phyloP scores from a whole-genome alignment of 1,140 invertebrate species.

The Zaprionus gabonicus region DNA sequence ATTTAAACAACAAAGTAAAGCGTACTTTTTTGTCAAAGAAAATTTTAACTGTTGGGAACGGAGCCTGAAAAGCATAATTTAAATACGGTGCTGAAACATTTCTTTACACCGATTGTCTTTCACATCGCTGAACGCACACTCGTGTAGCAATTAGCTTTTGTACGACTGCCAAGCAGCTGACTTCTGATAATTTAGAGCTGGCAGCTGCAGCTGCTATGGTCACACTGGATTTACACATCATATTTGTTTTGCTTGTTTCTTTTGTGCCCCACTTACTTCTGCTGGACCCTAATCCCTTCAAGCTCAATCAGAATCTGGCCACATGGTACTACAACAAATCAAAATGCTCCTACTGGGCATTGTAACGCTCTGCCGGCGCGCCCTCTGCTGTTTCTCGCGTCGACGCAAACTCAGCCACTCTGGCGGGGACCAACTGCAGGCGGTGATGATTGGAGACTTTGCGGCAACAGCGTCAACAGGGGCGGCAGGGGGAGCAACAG shows the following conservation, averaged over 20 bases:
- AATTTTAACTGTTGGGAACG: no score
- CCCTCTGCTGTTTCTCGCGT: slow-evolving; percentile 81
- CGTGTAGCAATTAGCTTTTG: slow-evolving; percentile 15
- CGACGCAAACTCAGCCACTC: slow-evolving; percentile 70
- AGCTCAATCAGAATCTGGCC: neutral
- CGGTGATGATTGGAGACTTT: slow-evolving; percentile 67
- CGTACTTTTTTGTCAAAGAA: no score
- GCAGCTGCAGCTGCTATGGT: neutral
- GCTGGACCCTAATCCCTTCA: slow-evolving; percentile 13
- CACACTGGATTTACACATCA: slow-evolving; percentile 42
- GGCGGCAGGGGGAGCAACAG: neutral
- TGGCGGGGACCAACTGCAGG: slow-evolving; percentile 55
- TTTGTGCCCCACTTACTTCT: slow-evolving; percentile 41
- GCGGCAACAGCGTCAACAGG: slow-evolving; percentile 13
- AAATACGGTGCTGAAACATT: neutral
- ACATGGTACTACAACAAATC: slow-evolving; percentile 76
- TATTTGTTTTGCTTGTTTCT: slow-evolving; percentile 56
- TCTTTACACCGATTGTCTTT: neutral
- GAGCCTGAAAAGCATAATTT: neutral
- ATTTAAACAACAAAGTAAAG: no score
- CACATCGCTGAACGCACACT: neutral
- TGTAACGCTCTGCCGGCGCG: slow-evolving; percentile 71
- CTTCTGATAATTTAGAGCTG: neutral
- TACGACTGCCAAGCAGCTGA: slow-evolving; percentile 27
- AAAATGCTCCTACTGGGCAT: slow-evolving; percentile 77